Base-by-base conservation (phyloP, 1,140 invertebrate species). In the Magallana ariakensis region DNA sequence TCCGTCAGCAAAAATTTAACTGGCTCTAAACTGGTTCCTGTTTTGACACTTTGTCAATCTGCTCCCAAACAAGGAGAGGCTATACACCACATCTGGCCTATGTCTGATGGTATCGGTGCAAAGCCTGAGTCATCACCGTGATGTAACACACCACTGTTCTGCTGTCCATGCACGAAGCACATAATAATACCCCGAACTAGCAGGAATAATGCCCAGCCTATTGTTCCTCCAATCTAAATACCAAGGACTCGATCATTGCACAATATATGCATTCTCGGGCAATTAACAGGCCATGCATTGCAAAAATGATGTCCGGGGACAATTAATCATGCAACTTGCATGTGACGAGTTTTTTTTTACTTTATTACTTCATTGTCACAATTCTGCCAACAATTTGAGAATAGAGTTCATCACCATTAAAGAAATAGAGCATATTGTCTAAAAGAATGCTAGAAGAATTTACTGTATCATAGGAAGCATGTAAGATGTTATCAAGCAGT, bases 201-300 rank as follows among this genome's bases (percentile, higher is more conserved):
- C 66, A 75, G 22, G 33, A 75, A 26, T 19, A 75, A 75, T 75
- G 22, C 22, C 22, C 58, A 60, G 15, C 15, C 58, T 60, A n/a
- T 6, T 46, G 33, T 46, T 46, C 4, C 26, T 75, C 13, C 22
- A 13, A n/a, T 22, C 66, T 75, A 75, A 75, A 75, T 75, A 26
- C 66, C 66, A 75, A 75, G 66, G 66, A 26, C 22, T 13, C n/a
- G n/a, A n/a, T n/a, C 33, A 75, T 26, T 75, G 66, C 66, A 75
- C 66, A 75, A 26, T 75, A 46, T 46, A 26, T 75, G 22, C 66
- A 75, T 75, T 75, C 66, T 22, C 33, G 19, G 66, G 66, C 19
- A 75, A 75, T 75, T 75, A 75, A 75, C 66, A 75, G 66, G 66
- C 66, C 66, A 75, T 75, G 66, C 66, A 75, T 11, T 26, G 19